Percentiles rank a stretch among this genome's conserved stretches.
Conservation (phyloP, 2,113 vertebrate species). For the Irena cyanogastra region DNA sequence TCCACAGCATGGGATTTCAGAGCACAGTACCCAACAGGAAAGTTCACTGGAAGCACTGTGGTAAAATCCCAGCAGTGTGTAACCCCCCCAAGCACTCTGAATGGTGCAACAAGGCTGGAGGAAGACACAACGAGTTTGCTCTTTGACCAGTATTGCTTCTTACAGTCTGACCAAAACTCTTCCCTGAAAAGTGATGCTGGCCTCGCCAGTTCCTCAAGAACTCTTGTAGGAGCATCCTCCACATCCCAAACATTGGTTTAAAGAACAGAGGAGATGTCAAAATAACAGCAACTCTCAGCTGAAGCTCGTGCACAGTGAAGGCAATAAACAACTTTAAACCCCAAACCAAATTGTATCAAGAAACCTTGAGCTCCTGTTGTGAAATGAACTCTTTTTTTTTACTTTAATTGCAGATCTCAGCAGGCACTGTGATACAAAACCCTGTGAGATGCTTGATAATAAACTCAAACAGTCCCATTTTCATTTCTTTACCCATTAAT, state of each 20-base stretch:
- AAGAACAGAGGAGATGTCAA: background rate
- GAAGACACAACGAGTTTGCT: background rate
- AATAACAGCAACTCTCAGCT: background rate
- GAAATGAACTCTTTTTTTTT: conserved; percentile 16
- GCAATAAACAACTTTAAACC: conserved; percentile 36
- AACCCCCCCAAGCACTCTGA: background rate
- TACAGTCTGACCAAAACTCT: background rate
- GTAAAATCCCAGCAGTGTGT: background rate
- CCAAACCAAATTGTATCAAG: background rate
- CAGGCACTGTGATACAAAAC: background rate
- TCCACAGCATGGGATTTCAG: background rate
- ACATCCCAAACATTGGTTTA: background rate
- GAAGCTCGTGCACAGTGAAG: background rate
- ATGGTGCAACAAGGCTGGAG: background rate
- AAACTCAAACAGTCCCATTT: conserved; percentile 5
- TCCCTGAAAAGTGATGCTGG: background rate
- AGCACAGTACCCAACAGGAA: background rate
- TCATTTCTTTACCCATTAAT: conserved; percentile 31
- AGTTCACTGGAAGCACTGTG: background rate
- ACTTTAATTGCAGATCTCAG: conserved; percentile 26
- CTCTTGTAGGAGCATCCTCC: background rate
- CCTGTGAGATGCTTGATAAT: conserved; percentile 34
- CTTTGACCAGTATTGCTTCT: background rate
- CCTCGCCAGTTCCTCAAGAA: background rate
- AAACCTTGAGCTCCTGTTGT: background rate